These are phyloP conservation scores for Nephrotoma appendiculata DNA, from an alignment of 2,888 invertebrate species.

Conservation along the genomic window DNA sequence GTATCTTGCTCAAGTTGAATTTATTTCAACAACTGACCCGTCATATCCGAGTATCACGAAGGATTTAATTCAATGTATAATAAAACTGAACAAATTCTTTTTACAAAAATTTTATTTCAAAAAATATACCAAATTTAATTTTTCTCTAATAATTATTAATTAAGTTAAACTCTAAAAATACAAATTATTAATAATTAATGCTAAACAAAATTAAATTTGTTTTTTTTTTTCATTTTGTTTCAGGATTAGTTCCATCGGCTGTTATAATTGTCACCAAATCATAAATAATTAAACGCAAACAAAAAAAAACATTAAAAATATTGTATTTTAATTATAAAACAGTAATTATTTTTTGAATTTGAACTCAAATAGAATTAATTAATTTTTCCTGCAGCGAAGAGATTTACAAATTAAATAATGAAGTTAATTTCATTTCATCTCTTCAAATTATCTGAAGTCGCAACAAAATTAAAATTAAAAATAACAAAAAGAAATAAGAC, in stretches of 20 bases:
- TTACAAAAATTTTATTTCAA: neutral
- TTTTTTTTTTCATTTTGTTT: neutral
- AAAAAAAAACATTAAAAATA: neutral
- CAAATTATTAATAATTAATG: neutral
- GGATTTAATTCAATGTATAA: too few species aligned
- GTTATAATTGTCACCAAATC: slow-evolving; percentile 29
- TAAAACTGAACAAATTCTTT: too few species aligned
- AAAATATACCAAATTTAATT: neutral
- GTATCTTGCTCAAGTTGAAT: too few species aligned
- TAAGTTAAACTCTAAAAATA: neutral
- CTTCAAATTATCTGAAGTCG: neutral
- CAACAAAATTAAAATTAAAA: neutral
- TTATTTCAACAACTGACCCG: too few species aligned
- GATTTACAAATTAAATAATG: neutral
- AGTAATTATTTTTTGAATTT: neutral
- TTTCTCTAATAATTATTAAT: neutral
- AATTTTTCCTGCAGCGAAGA: neutral
- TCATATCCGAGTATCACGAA: too few species aligned
- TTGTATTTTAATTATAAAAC: neutral
- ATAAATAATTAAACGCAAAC: neutral
- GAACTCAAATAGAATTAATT: neutral
- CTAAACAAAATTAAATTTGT: neutral
- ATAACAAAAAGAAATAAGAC: neutral
- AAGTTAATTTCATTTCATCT: neutral
- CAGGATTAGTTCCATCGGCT: slow-evolving; percentile 69